Conservation (phyloP, 2,113 vertebrate species). For the Paraplagusia blochii region DNA sequence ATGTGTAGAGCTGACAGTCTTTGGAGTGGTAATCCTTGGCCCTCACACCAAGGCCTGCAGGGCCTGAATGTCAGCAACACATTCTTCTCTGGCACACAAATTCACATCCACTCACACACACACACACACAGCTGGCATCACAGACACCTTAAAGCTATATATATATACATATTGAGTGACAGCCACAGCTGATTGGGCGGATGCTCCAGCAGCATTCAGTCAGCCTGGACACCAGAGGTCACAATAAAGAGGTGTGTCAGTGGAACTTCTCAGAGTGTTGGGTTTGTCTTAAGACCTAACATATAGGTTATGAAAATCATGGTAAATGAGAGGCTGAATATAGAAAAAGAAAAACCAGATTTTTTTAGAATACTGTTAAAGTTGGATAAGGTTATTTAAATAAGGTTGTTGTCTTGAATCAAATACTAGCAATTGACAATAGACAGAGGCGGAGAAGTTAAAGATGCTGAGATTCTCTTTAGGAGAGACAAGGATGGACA, state of each 20-base stretch:
- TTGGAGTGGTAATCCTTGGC: slow-evolving; percentile 54
- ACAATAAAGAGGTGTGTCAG: slow-evolving; percentile 17
- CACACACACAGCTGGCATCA: slow-evolving; percentile 27
- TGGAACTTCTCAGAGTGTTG: background rate
- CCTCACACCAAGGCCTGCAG: slow-evolving; percentile 37
- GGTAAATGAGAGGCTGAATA: no score
- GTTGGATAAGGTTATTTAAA: no score
- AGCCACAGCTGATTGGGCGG: slow-evolving; percentile 56
- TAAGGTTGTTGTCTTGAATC: no score
- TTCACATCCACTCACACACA: slow-evolving; percentile 25
- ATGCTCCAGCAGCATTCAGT: slow-evolving; percentile 33
- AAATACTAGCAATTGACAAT: no score
- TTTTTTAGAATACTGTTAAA: no score
- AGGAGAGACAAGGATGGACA: no score
- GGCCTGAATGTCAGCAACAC: slow-evolving; percentile 64
- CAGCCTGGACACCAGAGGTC: slow-evolving; percentile 50
- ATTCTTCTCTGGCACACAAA: slow-evolving; percentile 29
- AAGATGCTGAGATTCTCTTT: no score
- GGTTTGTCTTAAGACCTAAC: no score
- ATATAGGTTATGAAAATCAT: no score
- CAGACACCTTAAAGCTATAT: slow-evolving; percentile 66
- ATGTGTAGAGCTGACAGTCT: slow-evolving; percentile 50
- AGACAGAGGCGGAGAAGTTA: no score
- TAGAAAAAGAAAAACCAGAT: no score
- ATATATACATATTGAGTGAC: slow-evolving; percentile 66